These are phyloP conservation scores for Poecilia latipinna DNA, from an alignment of 2,113 vertebrate species.

Conservation along the genomic window DNA sequence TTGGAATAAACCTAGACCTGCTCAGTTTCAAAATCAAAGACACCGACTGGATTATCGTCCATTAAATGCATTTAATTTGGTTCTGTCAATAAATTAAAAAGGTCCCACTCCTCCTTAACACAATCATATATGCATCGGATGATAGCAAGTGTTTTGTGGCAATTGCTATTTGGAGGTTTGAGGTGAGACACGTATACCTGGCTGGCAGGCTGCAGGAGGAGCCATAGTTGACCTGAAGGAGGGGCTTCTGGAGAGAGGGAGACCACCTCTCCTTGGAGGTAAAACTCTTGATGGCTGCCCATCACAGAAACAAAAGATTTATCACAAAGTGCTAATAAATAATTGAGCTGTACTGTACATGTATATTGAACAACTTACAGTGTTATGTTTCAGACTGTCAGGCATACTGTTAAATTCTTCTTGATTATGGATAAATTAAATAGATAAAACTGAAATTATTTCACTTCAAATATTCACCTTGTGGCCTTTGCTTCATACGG, in stretches of 20 bases:
- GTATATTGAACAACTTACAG: no score
- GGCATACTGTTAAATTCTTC: neutral
- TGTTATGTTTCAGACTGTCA: no score
- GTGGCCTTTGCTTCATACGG: conserved; percentile 20
- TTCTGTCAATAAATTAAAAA: no score
- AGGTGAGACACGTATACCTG: conserved; percentile 54
- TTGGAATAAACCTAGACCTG: no score
- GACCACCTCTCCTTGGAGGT: conserved; percentile 40
- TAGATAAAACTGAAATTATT: neutral
- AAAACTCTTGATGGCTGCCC: conserved; percentile 30
- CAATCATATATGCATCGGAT: neutral
- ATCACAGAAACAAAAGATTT: conserved; percentile 15
- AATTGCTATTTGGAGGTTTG: neutral
- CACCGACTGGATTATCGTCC: no score
- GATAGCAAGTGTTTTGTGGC: neutral
- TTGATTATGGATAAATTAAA: neutral
- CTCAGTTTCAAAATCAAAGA: no score
- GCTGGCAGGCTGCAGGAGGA: conserved; percentile 79
- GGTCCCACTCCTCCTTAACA: no score
- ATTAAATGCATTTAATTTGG: no score
- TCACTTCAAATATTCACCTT: conserved; percentile 29
- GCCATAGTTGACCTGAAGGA: conserved; percentile 72
- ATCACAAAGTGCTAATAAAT: conserved; percentile 1
- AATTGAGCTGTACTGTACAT: neutral
- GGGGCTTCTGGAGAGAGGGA: conserved; percentile 57